Percentiles rank a stretch among this genome's conserved stretches.
These are phyloP conservation scores for Cryptocheilus praepositus DNA, from an alignment of 2,888 invertebrate genomes.

Conservation along the genomic window DNA sequence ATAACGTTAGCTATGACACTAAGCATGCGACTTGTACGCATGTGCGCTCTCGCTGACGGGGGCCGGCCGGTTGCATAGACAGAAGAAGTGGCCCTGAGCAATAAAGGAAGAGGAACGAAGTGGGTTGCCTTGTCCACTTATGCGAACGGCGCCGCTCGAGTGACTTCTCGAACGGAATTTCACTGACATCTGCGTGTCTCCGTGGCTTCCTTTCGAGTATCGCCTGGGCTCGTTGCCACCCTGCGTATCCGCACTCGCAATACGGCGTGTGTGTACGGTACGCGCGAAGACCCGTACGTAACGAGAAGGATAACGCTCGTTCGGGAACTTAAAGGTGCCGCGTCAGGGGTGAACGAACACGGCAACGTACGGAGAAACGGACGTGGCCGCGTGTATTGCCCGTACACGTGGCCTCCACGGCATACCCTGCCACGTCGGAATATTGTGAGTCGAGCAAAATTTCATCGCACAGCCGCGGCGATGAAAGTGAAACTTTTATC, in stretches of 20 bases:
- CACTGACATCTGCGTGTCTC: constrained; percentile 71
- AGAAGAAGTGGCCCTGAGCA: constrained; percentile 57
- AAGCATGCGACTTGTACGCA: not conserved
- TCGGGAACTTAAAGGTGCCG: constrained; percentile 55
- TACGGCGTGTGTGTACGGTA: constrained; percentile 30
- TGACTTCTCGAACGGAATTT: constrained; percentile 72
- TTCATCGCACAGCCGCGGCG: no score
- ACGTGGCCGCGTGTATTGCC: constrained; percentile 25
- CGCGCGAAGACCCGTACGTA: constrained; percentile 37
- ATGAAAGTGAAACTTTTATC: no score
- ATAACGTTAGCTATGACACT: not conserved
- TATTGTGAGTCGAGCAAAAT: no score
- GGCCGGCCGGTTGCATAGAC: not conserved
- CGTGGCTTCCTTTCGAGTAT: constrained; percentile 64
- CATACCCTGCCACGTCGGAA: constrained; percentile 21
- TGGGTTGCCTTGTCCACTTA: constrained; percentile 74
- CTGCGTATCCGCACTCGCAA: constrained; percentile 48
- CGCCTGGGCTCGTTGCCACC: constrained; percentile 24
- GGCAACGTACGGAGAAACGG: constrained; percentile 60
- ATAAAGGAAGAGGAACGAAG: constrained; percentile 71
- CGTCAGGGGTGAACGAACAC: constrained; percentile 70
- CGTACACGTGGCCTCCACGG: constrained; percentile 27
- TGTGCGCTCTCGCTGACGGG: not conserved
- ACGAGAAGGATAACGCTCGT: constrained; percentile 35
- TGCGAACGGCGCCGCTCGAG: constrained; percentile 71